phyloP scores from a whole-genome alignment of 2,113 vertebrate genomes.

The Gadus macrocephalus region DNA sequence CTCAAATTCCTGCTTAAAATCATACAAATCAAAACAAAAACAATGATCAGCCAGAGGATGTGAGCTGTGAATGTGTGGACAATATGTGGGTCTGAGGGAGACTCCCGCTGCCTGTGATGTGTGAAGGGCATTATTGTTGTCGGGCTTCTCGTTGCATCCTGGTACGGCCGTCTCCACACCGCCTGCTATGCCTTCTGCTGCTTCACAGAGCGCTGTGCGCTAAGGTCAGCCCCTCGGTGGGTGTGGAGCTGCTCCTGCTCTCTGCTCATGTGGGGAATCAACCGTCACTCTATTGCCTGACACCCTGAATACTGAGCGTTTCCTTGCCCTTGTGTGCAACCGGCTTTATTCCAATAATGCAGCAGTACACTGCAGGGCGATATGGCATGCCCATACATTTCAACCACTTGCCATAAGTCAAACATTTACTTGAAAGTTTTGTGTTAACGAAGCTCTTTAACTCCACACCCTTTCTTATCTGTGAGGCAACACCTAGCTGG shows the following conservation, averaged over 20 bases:
- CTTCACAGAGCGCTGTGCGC: conserved; percentile 34
- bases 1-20: conserved; percentile 21
- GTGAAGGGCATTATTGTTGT: conserved; percentile 66
- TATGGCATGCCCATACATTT: neutral
- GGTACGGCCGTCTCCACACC: conserved; percentile 62
- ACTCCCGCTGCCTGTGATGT: conserved; percentile 47
- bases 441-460: neutral
- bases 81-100: conserved; percentile 42
- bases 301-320: neutral
- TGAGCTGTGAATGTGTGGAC: conserved; percentile 43
- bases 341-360: too few relatives aligned
- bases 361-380: neutral
- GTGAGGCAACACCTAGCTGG: conserved; percentile 25
- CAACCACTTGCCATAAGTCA: neutral
- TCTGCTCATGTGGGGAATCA: conserved; percentile 11
- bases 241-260: neutral
- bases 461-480: conserved; percentile 27
- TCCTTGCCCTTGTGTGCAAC: neutral
- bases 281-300: neutral
- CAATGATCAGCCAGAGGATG: conserved; percentile 21
- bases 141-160: conserved; percentile 51
- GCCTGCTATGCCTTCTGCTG: conserved; percentile 41
- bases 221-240: conserved; percentile 26
- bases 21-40: conserved; percentile 37
- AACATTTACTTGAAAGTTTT: neutral